phyloP scores from a whole-genome alignment of 2,113 vertebrate genomes.

The Bothrops jararaca region DNA sequence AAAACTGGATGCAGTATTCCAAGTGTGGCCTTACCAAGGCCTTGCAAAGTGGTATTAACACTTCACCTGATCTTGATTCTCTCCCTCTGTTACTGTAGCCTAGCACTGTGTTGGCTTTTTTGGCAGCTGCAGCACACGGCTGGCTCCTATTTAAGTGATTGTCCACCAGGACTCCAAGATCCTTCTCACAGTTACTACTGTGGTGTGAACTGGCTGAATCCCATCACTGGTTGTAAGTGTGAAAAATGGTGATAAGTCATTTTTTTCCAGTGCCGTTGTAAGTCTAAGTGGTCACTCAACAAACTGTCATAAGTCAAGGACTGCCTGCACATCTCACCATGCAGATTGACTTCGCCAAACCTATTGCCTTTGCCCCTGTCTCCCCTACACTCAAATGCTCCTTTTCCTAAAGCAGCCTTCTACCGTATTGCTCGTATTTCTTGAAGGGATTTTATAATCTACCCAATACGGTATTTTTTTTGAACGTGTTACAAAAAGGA shows the following conservation, averaged over 20 bases:
- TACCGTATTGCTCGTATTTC: conserved; percentile 60
- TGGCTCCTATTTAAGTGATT: no score
- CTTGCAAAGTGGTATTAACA: no score
- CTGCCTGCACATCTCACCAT: background rate
- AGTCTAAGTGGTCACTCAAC: background rate
- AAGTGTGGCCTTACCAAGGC: no score
- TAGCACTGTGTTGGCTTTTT: no score
- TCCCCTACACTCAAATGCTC: background rate
- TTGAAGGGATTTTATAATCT: conserved; percentile 75
- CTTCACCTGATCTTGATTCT: no score
- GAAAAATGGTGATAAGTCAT: background rate
- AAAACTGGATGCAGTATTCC: no score
- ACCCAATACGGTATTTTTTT: conserved; percentile 76
- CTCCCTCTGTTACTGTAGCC: no score
- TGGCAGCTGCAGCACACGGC: no score
- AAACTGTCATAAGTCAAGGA: background rate
- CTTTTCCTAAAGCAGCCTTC: conserved; percentile 43
- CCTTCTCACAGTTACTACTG: no score
- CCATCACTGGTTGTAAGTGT: background rate
- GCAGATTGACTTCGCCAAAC: background rate
- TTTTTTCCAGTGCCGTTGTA: background rate
- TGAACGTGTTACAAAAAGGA: conserved; percentile 77
- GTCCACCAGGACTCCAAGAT: no score
- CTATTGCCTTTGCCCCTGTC: background rate
- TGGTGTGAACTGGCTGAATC: no score